These are phyloP conservation scores for Actinernus sp. DNA, from an alignment of 92 coral and sea anemone species.

Conservation along the genomic window DNA sequence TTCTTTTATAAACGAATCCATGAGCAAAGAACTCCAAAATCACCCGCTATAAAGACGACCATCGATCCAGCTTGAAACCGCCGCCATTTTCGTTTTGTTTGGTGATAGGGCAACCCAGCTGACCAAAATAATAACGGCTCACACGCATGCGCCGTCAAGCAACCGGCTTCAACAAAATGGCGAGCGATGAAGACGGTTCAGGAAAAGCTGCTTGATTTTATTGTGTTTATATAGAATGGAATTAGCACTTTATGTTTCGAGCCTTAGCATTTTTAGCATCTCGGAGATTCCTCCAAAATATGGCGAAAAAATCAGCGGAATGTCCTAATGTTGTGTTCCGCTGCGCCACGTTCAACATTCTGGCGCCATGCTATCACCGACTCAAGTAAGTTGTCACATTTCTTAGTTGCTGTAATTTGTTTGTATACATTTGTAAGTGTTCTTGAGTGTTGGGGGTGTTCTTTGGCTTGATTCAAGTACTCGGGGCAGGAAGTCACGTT, in stretches of 20 bases:
- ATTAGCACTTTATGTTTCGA: constrained; percentile 61
- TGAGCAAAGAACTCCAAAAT: too few relatives aligned
- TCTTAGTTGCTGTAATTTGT: background rate
- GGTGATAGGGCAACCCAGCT: too few relatives aligned
- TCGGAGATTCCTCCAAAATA: constrained; percentile 43
- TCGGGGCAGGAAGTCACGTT: too few relatives aligned
- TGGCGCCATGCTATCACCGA: constrained; percentile 85
- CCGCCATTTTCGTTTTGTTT: background rate
- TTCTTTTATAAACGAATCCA: background rate
- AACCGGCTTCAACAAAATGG: background rate
- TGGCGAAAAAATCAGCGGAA: constrained; percentile 52
- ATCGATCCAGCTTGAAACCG: background rate
- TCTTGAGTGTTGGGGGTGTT: too few relatives aligned
- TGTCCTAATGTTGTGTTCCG: constrained; percentile 40
- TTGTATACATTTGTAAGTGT: too few relatives aligned
- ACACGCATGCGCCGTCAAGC: background rate
- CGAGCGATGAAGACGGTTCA: too few relatives aligned
- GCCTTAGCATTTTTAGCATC: constrained; percentile 16
- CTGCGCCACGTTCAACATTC: constrained; percentile 83
- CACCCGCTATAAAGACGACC: too few relatives aligned
- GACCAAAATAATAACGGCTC: too few relatives aligned
- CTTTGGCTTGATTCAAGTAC: too few relatives aligned
- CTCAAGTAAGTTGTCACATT: constrained; percentile 38
- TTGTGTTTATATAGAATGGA: constrained; percentile 52
- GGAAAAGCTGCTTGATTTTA: too few relatives aligned